Conservation (phyloP, 2,113 vertebrate genomes). For the Catharus minimus region DNA sequence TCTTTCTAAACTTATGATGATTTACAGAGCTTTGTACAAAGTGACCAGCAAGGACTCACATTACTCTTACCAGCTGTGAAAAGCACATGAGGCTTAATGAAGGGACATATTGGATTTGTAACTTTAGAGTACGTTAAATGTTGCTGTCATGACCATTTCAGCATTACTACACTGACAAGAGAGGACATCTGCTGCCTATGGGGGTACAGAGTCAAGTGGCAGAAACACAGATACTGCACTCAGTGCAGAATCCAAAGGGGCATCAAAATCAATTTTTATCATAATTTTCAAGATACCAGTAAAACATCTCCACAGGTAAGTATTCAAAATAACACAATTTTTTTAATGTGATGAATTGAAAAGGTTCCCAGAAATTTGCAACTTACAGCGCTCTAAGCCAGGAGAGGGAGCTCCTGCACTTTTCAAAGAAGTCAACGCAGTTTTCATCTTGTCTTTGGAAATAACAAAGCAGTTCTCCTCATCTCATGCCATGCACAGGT, state of each 20-base stretch:
- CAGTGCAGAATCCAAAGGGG: background rate
- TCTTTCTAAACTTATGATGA: background rate
- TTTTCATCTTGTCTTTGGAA: background rate
- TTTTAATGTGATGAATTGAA: background rate
- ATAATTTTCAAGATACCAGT: background rate
- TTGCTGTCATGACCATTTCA: background rate
- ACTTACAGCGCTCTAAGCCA: background rate
- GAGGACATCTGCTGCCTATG: background rate
- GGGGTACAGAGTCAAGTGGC: background rate
- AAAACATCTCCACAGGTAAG: background rate
- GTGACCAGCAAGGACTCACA: background rate
- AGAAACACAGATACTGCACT: background rate
- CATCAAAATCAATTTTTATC: background rate
- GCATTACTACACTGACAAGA: fast-evolving
- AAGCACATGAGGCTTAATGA: background rate
- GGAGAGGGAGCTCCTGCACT: conserved; percentile 64
- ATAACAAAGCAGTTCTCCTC: background rate
- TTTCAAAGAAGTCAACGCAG: fast-evolving
- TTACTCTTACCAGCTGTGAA: background rate
- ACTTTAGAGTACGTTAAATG: background rate
- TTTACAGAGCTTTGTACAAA: background rate
- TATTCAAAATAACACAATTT: background rate
- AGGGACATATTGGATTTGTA: background rate
- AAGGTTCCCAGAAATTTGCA: background rate
- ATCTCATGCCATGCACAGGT: background rate